A percentile compares a stretch with the other conserved stretches of the same genome.
These are phyloP conservation scores for Perithous albicinctus DNA, from an alignment of 2,888 invertebrate genomes.

Conservation along the genomic window DNA sequence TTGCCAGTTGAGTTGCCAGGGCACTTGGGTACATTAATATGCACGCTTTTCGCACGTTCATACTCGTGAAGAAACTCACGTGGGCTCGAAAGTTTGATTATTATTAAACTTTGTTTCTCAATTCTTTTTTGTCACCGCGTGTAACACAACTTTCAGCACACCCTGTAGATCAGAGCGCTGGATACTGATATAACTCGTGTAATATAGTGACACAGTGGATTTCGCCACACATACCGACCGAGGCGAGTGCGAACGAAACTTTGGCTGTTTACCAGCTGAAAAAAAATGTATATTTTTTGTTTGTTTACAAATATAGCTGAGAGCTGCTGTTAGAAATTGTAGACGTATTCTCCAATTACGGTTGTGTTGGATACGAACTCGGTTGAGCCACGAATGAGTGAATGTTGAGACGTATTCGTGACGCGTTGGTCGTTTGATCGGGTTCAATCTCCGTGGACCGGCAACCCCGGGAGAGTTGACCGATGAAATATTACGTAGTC, in stretches of 20 bases:
- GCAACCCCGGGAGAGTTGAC: not conserved
- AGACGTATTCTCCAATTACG: constrained; percentile 21
- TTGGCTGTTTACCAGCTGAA: constrained; percentile 68
- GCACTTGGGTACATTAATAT: not conserved
- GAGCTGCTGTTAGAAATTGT: not conserved
- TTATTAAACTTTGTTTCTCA: constrained; percentile 17
- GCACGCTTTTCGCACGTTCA: not conserved
- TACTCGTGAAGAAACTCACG: not conserved
- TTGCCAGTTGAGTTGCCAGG: too few relatives aligned
- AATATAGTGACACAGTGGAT: constrained; percentile 23
- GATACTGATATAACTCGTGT: constrained; percentile 1
- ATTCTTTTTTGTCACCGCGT: not conserved
- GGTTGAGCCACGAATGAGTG: constrained; percentile 53
- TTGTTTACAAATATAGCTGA: not conserved
- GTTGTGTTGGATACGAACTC: constrained; percentile 57
- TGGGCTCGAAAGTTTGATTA: not conserved
- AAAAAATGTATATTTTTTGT: not conserved
- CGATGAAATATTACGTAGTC: not conserved
- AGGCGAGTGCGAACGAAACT: constrained; percentile 41
- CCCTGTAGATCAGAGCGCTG: not conserved
- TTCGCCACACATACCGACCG: constrained; percentile 66
- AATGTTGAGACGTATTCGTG: not conserved
- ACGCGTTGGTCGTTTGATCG: constrained; percentile 1
- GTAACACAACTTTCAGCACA: not conserved
- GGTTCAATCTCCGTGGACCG: constrained; percentile 4